These are phyloP conservation scores for Thalassarche chlororhynchos DNA, from an alignment of 2,113 vertebrate genomes.

Conservation along the genomic window DNA sequence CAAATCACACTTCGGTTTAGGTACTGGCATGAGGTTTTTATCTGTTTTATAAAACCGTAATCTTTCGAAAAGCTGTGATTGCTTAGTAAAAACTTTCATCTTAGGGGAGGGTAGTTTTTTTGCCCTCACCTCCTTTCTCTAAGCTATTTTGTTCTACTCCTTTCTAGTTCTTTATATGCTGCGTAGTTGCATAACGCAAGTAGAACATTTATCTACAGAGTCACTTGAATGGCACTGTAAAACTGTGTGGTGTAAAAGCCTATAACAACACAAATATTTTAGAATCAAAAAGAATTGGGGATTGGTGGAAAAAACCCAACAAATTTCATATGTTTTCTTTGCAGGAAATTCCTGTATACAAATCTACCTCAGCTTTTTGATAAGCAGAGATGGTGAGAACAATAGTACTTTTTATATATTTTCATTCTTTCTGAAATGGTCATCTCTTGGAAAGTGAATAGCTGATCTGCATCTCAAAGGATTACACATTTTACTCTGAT, in stretches of 20 bases:
- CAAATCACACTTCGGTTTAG: not conserved
- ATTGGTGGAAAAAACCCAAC: rapidly evolving
- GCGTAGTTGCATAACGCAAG: not conserved
- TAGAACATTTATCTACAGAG: not conserved
- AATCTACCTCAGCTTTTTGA: not conserved
- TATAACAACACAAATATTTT: not conserved
- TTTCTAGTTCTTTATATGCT: not conserved
- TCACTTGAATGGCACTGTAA: not conserved
- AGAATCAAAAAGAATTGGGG: not conserved
- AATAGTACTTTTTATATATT: not conserved
- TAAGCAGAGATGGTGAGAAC: slow-evolving; percentile 49
- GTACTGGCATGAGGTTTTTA: not conserved
- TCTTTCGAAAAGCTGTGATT: not conserved
- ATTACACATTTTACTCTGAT: not conserved
- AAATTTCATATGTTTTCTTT: not conserved
- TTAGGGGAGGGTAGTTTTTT: not conserved
- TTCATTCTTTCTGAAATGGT: not conserved
- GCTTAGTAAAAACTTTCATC: not conserved
- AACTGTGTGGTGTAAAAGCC: not conserved
- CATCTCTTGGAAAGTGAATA: not conserved
- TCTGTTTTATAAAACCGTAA: not conserved
- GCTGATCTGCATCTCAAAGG: not conserved
- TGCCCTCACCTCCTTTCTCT: rapidly evolving
- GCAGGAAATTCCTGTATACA: not conserved
- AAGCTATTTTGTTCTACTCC: not conserved